A percentile compares a stretch with the other conserved stretches of the same genome.
These are phyloP conservation scores for Eupithecia centaureata DNA, from an alignment of 2,888 invertebrate species.

Conservation along the genomic window DNA sequence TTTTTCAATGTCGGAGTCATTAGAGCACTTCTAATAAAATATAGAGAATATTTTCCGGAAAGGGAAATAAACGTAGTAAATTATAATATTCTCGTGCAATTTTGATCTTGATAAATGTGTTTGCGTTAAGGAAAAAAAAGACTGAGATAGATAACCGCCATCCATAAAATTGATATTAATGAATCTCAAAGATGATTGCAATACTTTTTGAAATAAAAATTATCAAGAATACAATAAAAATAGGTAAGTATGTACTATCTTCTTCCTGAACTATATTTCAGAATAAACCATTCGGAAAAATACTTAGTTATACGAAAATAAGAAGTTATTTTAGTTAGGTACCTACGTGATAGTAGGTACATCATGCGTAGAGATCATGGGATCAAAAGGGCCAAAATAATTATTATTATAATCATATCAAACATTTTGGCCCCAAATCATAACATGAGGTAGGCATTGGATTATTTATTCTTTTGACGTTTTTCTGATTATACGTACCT, in stretches of 20 bases:
- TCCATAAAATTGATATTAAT: background rate
- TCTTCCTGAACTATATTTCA: too few relatives aligned
- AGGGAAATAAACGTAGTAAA: background rate
- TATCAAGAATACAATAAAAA: too few relatives aligned
- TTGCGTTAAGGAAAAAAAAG: conserved; percentile 1
- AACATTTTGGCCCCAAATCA: background rate
- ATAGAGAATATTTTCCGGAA: conserved; percentile 4
- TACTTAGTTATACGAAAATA: too few relatives aligned
- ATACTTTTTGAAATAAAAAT: background rate
- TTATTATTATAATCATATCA: background rate
- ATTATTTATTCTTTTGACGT: too few relatives aligned
- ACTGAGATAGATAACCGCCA: background rate
- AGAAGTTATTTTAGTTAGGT: too few relatives aligned
- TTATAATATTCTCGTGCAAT: conserved; percentile 5
- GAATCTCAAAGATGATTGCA: background rate
- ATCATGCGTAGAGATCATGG: too few relatives aligned
- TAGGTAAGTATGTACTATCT: too few relatives aligned
- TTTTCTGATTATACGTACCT: too few relatives aligned
- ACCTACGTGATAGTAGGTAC: too few relatives aligned
- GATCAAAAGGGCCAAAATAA: too few relatives aligned
- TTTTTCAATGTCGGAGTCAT: background rate
- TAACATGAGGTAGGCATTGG: too few relatives aligned
- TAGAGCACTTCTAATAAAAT: background rate
- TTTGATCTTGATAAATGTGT: conserved; percentile 28
- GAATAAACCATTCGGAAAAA: too few relatives aligned